A percentile compares a stretch with the other conserved stretches of the same genome.
Evolutionary conservation across 2,113 vertebrate genomes (phyloP).

Genomic region (Cavia aperea): DNA sequence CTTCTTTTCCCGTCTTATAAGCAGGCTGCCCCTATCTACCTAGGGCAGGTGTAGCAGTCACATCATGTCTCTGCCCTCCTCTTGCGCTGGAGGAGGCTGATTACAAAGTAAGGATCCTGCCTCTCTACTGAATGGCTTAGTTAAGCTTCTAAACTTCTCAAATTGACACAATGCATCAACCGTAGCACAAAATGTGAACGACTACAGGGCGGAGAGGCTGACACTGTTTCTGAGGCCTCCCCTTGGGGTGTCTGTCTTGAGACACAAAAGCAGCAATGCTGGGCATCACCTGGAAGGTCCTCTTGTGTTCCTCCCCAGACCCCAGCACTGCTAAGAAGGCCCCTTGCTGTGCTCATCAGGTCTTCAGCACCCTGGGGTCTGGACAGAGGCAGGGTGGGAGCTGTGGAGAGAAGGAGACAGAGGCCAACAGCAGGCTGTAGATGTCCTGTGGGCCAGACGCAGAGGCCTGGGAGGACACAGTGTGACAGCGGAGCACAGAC

Average conservation of each 20-base stretch:
- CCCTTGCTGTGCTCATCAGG: not conserved
- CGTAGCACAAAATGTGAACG: no score
- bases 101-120: no score
- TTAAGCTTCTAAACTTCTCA: no score
- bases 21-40: no score
- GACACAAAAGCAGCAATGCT: not conserved
- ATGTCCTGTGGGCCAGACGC: fast-evolving
- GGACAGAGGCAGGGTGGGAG: fast-evolving
- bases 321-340: not conserved
- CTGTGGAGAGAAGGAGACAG: no score
- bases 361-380: not conserved
- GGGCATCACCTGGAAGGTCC: not conserved
- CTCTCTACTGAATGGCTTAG: no score
- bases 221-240: not conserved
- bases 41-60: no score
- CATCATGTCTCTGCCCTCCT: no score
- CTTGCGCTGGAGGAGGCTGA: no score
- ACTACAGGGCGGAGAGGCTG: not conserved
- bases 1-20: no score
- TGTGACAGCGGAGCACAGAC: fast-evolving
- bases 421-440: not conserved
- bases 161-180: no score
- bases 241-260: not conserved
- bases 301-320: not conserved
- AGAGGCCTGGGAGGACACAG: no score